Base-by-base conservation (phyloP, 2,113 vertebrate species). In the Urocitellus parryii region DNA sequence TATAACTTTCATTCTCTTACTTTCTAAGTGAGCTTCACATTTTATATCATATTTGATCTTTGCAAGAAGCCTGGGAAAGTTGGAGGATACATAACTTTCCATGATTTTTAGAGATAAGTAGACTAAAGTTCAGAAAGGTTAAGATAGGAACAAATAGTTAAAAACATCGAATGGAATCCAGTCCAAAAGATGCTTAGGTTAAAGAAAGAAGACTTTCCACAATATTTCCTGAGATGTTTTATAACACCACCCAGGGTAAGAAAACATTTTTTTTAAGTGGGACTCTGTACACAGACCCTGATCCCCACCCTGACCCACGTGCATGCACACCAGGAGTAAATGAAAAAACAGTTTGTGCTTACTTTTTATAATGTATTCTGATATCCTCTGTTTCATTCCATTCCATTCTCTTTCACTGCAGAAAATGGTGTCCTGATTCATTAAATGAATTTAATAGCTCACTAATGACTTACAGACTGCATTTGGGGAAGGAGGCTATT, bases 21-120 rank as follows among this genome's bases (percentile, higher is more conserved):
- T 81, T 90, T 88, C 20, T 63, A 87, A 45, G n/a, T 80, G 27
- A 88, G 24, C 13, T 90, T 92, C 67, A 29, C 70, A 76, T 92
- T 82, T 77, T 80, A 8, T 14, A 51, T 4, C 17, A 10, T 3
- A 58, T 48, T 68, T 32, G 72, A 18, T 25, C 42, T 27, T 80
- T 18, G 20, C 22, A 79, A 78, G 76, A 87, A 39, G 34, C 20
- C 24, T 74, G 32, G 11, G n/a, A 85, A 91, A 65, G 63, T 82
- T 37, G 79, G 29, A 83, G 18, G 80, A 85, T 10, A 29, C 5
- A 61, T 6, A 34, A 63, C 48, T 90, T n/a, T 25, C 32, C 82
- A 63, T 90, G 27, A 3, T 51, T 58, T 86, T 72, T 70, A 39
- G 79, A 83, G 27, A 61, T 7, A 53, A 13, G 11, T 32, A 90